Evolutionary conservation across 2,888 invertebrate species (phyloP), one percentile per base, ranked within the genome.

Genomic region (Melieria picta): DNA sequence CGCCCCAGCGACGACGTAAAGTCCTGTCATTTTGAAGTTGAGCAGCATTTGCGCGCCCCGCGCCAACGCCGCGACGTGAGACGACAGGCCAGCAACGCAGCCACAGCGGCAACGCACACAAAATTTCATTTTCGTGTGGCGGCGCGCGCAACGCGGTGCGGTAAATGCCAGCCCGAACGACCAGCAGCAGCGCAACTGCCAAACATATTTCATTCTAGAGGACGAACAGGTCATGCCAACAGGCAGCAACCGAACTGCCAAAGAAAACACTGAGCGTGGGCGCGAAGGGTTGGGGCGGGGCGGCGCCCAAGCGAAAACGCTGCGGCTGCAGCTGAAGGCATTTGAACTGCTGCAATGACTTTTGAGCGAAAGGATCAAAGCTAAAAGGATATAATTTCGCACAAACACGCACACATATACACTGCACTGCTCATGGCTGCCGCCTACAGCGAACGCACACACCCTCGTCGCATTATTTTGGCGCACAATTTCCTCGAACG

Each of bases 161-260:
- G 70, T 58, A 65, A 70, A 70, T 50, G 65, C 64, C 70, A 70
- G 65, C 64, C 69, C 55, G 55, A 66, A 66, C 65, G 58, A 69
- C 58, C 65, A 67, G 13, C 73, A 77, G 57, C 57, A 70, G 78
- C 77, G 75, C 78, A 76, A 65, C 42, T 65, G 67, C 45, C 60
- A 74, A 77, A 76, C 76, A 83, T 83, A 83, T 84, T 83, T 83
- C 80, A 82, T 81, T 81, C 80, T 81, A 81, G 83, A 84, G 84
- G 84, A 84, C 83, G 82, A 84, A 83, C 84, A 84, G 83, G 84
- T 83, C 83, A 83, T 78, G 79, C 67, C 56, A 56, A 64, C 48
- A 42, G 57, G 52, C 58, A 58, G 60, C 62, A 62, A 57, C 56
- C 46, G 30, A 63, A 47, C 55, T 42, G 30, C 30, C 45, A 16